Conservation (phyloP, 2,888 invertebrate species). For the Melieria omissa region DNA sequence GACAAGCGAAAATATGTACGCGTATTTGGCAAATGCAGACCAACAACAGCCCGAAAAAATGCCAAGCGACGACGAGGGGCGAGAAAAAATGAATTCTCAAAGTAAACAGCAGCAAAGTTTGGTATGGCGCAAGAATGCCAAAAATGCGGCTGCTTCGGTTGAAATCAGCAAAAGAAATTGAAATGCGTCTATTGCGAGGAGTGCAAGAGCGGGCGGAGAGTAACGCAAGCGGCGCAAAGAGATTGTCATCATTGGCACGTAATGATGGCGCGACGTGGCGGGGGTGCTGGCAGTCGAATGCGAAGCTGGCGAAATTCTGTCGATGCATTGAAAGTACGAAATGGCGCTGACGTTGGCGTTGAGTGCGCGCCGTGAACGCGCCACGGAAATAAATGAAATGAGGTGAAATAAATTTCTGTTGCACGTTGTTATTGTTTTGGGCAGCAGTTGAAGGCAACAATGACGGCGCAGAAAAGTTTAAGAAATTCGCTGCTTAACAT, state of each 20-base stretch:
- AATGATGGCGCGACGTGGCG: slow-evolving; percentile 46
- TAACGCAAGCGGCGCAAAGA: slow-evolving; percentile 45
- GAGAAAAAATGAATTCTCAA: background rate
- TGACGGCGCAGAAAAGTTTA: background rate
- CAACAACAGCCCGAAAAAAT: slow-evolving; percentile 3
- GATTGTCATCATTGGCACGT: slow-evolving; percentile 63
- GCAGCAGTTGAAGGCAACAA: background rate
- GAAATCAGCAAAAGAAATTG: no score
- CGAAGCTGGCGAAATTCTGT: no score
- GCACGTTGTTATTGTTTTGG: no score
- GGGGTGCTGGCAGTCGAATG: slow-evolving; percentile 42
- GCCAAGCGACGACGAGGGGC: background rate
- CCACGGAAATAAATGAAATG: background rate
- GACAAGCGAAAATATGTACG: slow-evolving; percentile 45
- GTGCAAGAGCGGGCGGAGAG: no score
- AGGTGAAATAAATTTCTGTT: background rate
- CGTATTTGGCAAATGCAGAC: slow-evolving; percentile 1
- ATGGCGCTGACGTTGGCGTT: no score
- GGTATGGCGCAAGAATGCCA: no score
- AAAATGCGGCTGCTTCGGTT: no score
- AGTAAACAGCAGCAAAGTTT: no score
- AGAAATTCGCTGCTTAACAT: background rate
- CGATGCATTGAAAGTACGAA: no score
- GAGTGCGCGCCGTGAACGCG: no score
- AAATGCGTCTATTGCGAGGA: no score